A percentile compares a stretch with the other conserved stretches of the same genome.
Evolutionary conservation across 2,797 vertebrate species (phyloP).

Genomic region (Melanotaenia nigrans): DNA sequence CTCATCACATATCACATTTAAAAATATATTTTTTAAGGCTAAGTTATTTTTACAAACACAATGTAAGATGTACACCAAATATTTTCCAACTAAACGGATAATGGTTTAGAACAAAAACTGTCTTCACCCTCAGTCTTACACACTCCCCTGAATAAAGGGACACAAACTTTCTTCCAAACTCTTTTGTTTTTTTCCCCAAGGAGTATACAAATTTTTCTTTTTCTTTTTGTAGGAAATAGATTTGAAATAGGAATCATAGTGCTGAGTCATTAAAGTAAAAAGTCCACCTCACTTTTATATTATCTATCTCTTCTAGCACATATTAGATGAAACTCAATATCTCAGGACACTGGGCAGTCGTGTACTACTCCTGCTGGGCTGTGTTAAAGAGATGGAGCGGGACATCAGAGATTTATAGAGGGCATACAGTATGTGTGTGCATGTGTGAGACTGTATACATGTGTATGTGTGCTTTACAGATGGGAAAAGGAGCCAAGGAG

Average conservation of each 20-base stretch:
- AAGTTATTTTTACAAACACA: no score
- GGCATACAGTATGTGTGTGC: constrained; percentile 8
- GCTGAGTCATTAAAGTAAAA: constrained; percentile 42
- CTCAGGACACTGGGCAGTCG: constrained; percentile 36
- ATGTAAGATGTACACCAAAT: background rate
- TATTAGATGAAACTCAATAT: constrained; percentile 29
- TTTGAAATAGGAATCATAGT: constrained; percentile 5
- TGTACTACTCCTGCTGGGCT: constrained; percentile 33
- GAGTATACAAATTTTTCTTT: background rate
- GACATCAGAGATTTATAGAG: constrained; percentile 21
- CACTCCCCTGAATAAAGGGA: background rate
- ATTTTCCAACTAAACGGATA: background rate
- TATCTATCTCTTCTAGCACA: constrained; percentile 15
- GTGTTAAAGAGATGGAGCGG: constrained; percentile 11
- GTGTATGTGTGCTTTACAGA: constrained; percentile 36
- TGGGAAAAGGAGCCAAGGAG: constrained; percentile 53
- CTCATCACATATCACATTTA: no score
- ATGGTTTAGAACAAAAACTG: no score
- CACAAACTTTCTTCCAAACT: background rate
- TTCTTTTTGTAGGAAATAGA: background rate
- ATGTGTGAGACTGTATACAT: constrained; percentile 4
- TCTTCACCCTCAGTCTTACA: background rate
- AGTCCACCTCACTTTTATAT: constrained; percentile 31
- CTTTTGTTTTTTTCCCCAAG: background rate
- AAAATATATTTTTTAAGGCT: no score